A percentile compares a stretch with the other conserved stretches of the same genome.
Evolutionary conservation across 2,888 invertebrate genomes (phyloP).

Genomic region (Drosophila hamatofila): DNA sequence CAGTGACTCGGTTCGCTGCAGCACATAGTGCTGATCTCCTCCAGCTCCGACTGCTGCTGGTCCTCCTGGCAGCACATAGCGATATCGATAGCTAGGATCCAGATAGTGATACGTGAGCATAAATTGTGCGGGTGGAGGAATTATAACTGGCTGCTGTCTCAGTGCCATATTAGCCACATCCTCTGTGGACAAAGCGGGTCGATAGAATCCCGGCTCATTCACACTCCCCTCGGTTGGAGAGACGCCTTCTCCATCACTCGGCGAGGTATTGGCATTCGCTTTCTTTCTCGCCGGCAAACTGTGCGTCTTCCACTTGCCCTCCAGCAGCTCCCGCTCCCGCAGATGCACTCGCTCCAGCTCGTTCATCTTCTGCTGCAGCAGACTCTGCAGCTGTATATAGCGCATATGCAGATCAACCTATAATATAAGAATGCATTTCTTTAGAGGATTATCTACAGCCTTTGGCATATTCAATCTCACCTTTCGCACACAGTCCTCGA

Average conservation of each 20-base stretch:
- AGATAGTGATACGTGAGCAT: conserved; percentile 89
- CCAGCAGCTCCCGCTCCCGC: conserved; percentile 92
- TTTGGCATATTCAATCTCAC: conserved; percentile 84
- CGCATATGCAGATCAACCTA: conserved; percentile 94
- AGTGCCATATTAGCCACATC: conserved; percentile 87
- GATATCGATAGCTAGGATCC: conserved; percentile 90
- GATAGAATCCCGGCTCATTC: conserved; percentile 87
- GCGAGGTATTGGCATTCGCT: conserved; percentile 87
- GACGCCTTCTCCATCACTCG: conserved; percentile 85
- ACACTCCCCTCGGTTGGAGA: conserved; percentile 86
- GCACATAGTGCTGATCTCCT: conserved; percentile 86
- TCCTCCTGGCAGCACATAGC: conserved; percentile 90
- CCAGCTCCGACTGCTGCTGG: conserved; percentile 86
- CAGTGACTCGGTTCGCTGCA: conserved; percentile 87
- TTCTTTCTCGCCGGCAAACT: conserved; percentile 94
- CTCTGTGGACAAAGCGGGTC: conserved; percentile 93
- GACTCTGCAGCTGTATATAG: conserved; percentile 94
- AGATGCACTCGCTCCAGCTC: conserved; percentile 93
- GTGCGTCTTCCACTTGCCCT: conserved; percentile 95
- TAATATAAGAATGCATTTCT: background rate
- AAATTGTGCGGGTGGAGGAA: conserved; percentile 86
- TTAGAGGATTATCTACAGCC: background rate
- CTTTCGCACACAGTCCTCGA: conserved; percentile 98
- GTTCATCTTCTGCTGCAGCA: conserved; percentile 93
- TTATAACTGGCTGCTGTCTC: conserved; percentile 70